phyloP scores from a whole-genome alignment of 2,113 vertebrate genomes.

The Hyaena hyaena region DNA sequence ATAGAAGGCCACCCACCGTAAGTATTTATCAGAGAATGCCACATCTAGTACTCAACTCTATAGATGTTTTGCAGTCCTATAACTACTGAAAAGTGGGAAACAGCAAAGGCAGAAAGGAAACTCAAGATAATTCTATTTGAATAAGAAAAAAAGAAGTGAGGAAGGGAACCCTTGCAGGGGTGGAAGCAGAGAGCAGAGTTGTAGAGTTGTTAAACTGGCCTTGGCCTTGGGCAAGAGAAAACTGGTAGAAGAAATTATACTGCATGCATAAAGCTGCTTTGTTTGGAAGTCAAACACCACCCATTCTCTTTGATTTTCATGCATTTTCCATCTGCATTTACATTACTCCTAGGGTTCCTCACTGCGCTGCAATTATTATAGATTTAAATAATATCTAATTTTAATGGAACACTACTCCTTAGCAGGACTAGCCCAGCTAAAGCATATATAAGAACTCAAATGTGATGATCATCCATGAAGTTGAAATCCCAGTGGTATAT shows the following conservation, averaged over 20 bases:
- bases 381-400: slow-evolving; percentile 15
- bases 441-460: background rate
- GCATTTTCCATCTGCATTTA: background rate
- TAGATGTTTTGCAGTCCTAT: background rate
- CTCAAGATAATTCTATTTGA: background rate
- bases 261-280: background rate
- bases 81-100: background rate
- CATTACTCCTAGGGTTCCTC: background rate
- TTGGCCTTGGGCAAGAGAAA: background rate
- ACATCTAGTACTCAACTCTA: background rate
- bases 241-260: background rate
- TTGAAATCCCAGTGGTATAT: background rate
- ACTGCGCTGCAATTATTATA: background rate
- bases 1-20: background rate
- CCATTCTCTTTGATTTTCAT: background rate
- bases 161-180: background rate
- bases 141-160: background rate
- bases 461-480: background rate
- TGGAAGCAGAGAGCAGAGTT: background rate
- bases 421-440: background rate
- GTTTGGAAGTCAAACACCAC: slow-evolving; percentile 8
- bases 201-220: background rate
- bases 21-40: background rate
- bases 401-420: background rate
- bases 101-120: background rate